A percentile compares a stretch with the other conserved stretches of the same genome.
Evolutionary conservation across 2,888 invertebrate genomes (phyloP).

Genomic region (Xestia sexstrigata): DNA sequence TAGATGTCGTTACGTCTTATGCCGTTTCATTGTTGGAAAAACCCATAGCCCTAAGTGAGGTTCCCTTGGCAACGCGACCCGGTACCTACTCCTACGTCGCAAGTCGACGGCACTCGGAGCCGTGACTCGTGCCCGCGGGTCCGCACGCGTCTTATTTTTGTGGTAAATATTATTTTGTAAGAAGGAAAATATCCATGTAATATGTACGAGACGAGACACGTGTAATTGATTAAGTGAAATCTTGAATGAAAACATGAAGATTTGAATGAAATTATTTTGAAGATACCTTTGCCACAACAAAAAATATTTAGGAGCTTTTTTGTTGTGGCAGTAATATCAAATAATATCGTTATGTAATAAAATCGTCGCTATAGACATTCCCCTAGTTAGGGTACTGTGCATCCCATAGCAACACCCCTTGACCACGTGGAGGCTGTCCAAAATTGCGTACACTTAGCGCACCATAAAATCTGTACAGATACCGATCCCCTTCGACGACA

Average conservation of each 20-base stretch:
- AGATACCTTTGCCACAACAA: background rate
- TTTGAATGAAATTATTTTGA: background rate
- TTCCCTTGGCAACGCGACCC: conserved; percentile 73
- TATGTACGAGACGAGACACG: background rate
- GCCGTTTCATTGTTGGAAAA: conserved; percentile 88
- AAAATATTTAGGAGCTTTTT: no score
- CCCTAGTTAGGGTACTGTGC: conserved; percentile 47
- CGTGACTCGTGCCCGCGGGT: conserved; percentile 16
- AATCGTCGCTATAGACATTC: conserved; percentile 61
- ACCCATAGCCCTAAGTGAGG: conserved; percentile 77
- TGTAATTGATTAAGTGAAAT: conserved; percentile 39
- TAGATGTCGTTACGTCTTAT: conserved; percentile 89
- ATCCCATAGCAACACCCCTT: conserved; percentile 70
- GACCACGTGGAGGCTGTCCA: conserved; percentile 73
- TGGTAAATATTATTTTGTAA: conserved; percentile 15
- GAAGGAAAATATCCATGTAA: conserved; percentile 18
- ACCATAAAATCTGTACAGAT: conserved; percentile 76
- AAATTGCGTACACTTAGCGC: conserved; percentile 79
- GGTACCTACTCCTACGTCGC: conserved; percentile 1
- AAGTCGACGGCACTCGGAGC: conserved; percentile 13
- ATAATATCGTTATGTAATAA: conserved; percentile 53
- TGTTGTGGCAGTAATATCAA: no score
- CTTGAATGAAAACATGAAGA: background rate
- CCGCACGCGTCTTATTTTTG: conserved; percentile 32
- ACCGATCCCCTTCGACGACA: conserved; percentile 65